Evolutionary conservation across 2,113 vertebrate species (phyloP).

Genomic region (Protobothrops mucrosquamatus): DNA sequence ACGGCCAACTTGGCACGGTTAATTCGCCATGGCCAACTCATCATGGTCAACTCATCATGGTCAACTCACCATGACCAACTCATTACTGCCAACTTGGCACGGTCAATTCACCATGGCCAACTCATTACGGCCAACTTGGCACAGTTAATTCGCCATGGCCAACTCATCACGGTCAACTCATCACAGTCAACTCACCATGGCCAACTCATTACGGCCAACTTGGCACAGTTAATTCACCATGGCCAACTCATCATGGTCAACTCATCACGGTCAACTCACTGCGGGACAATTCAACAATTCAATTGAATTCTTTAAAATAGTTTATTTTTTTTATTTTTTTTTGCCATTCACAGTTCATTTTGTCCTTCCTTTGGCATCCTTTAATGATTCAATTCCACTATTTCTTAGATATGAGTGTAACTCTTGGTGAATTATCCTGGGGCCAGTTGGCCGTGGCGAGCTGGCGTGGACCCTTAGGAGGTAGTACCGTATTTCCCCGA

Average conservation of each 20-base stretch:
- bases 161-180: not conserved
- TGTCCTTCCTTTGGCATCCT: not conserved
- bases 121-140: no score
- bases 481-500: no score
- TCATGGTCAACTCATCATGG: rapidly evolving
- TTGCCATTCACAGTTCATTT: not conserved
- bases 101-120: no score
- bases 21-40: no score
- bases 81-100: rapidly evolving
- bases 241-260: no score
- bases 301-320: not conserved
- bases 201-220: no score
- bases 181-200: not conserved
- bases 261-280: not conserved
- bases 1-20: not conserved
- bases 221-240: rapidly evolving
- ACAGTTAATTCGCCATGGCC: rapidly evolving
- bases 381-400: not conserved
- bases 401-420: not conserved
- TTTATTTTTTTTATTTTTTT: no score
- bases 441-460: not conserved
- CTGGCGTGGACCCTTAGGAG: not conserved
- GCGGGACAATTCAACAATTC: not conserved
- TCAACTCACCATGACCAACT: not conserved
- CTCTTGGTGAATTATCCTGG: not conserved